Percentiles rank a stretch among this genome's conserved stretches.
These are phyloP conservation scores for Callipepla californica DNA, from an alignment of 2,113 vertebrate genomes.

Conservation along the genomic window DNA sequence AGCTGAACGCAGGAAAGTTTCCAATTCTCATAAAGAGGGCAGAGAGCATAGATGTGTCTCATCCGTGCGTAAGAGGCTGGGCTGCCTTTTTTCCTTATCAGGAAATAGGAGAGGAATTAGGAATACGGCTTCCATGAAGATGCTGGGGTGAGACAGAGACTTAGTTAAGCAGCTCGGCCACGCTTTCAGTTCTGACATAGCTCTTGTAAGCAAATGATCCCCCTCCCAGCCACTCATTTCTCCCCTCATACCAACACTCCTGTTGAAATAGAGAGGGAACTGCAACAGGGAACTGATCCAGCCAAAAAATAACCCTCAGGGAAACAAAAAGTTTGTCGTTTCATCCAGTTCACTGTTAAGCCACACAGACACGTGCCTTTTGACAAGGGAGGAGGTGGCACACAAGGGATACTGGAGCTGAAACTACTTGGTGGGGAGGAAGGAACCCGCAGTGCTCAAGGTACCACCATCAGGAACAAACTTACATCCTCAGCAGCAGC, in stretches of 20 bases:
- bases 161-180: neutral
- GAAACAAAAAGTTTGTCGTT: neutral
- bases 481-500: neutral
- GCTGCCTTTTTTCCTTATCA: slow-evolving; percentile 53
- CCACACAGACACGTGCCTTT: neutral
- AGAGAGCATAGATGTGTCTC: slow-evolving; percentile 47
- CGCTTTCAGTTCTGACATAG: neutral
- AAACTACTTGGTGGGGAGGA: neutral
- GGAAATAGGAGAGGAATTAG: slow-evolving; percentile 1
- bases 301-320: neutral
- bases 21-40: slow-evolving; percentile 32
- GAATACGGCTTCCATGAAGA: neutral
- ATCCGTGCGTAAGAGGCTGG: neutral
- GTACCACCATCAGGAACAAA: neutral
- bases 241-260: neutral
- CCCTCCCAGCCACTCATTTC: neutral
- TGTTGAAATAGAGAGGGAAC: neutral
- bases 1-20: slow-evolving; percentile 27
- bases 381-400: neutral
- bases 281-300: neutral
- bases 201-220: accelerated
- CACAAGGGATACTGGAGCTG: neutral
- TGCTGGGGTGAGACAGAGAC: slow-evolving; percentile 39
- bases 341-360: neutral
- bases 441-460: neutral